These are phyloP conservation scores for Mesorhabditis spiculigera DNA, from an alignment of 2,888 invertebrate species.

Conservation along the genomic window DNA sequence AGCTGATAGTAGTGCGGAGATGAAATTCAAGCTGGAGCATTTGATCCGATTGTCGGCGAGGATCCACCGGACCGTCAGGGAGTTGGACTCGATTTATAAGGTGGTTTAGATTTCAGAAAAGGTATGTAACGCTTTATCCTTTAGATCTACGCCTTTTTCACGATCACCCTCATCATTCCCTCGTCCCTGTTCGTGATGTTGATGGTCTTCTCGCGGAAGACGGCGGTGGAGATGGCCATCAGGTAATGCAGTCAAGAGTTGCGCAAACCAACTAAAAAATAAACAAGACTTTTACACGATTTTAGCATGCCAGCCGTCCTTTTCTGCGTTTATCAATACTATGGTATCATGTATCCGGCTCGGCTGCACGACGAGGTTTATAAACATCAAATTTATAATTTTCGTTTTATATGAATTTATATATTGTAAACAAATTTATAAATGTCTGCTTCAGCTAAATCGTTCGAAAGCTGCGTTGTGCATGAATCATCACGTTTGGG, in stretches of 20 bases:
- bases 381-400: too few species aligned
- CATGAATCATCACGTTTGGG: slow-evolving; percentile 4
- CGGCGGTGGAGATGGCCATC: not conserved
- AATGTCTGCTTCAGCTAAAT: not conserved
- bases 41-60: not conserved
- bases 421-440: too few species aligned
- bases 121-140: too few species aligned
- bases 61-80: not conserved
- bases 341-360: not conserved
- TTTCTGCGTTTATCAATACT: not conserved
- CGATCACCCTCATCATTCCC: slow-evolving; percentile 4
- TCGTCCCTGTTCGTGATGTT: not conserved
- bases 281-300: too few species aligned
- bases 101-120: too few species aligned
- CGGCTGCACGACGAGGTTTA: not conserved
- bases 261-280: too few species aligned
- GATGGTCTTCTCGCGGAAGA: not conserved
- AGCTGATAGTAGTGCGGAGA: not conserved
- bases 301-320: slow-evolving; percentile 2
- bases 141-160: not conserved
- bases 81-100: not conserved
- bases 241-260: too few species aligned
- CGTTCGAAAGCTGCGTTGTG: not conserved
- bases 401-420: too few species aligned
- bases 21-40: not conserved